A percentile compares a stretch with the other conserved stretches of the same genome.
Conservation (phyloP, 2,113 vertebrate genomes). For the Sus scrofa region DNA sequence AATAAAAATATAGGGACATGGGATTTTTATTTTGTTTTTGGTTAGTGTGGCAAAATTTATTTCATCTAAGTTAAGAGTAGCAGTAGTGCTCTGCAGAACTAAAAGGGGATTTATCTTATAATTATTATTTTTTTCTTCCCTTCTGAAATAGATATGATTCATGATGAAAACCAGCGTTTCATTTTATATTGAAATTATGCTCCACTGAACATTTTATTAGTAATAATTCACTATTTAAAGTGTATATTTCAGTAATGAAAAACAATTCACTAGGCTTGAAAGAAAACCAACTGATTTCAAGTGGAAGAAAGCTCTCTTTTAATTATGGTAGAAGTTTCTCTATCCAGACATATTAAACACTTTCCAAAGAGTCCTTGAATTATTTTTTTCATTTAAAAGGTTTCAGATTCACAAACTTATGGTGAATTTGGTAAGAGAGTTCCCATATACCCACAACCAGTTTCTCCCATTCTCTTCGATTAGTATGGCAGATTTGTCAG, state of each 20-base stretch:
- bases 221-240: conserved; percentile 51
- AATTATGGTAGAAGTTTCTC: background rate
- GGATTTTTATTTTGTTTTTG: background rate
- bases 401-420: background rate
- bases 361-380: conserved; percentile 7
- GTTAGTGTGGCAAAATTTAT: background rate
- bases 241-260: background rate
- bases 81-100: background rate
- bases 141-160: background rate
- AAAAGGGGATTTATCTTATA: background rate
- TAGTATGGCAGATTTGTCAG: background rate
- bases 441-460: background rate
- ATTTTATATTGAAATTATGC: conserved; percentile 26
- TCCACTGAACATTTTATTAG: background rate
- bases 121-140: background rate
- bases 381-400: background rate
- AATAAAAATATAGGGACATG: background rate
- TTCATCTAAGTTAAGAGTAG: background rate
- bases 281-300: conserved; percentile 38
- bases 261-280: background rate
- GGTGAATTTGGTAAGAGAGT: background rate
- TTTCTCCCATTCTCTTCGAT: background rate
- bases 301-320: background rate
- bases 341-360: background rate
- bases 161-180: background rate